Percentiles rank a stretch among this genome's conserved stretches.
phyloP scores from a whole-genome alignment of 2,113 vertebrate species.

The Capricornis sumatraensis region DNA sequence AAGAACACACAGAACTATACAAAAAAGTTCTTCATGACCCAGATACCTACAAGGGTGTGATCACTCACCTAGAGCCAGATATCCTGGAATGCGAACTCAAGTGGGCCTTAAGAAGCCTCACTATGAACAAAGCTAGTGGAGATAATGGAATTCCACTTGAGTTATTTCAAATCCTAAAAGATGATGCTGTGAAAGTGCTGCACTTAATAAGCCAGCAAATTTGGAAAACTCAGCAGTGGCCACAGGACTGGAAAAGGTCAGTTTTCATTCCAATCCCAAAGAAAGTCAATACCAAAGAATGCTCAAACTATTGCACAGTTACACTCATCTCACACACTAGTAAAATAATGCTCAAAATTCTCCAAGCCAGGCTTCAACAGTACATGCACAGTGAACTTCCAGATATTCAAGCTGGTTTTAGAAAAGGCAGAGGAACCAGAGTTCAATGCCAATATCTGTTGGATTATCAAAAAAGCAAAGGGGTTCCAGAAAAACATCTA shows the following conservation, averaged over 20 bases:
- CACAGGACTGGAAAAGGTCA: background rate
- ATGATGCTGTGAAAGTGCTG: background rate
- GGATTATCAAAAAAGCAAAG: background rate
- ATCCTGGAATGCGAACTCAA: background rate
- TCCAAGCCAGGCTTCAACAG: background rate
- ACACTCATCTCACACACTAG: background rate
- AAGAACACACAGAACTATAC: background rate
- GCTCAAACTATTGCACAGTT: background rate
- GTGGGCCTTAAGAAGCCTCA: background rate
- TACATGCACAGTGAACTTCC: background rate
- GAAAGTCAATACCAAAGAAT: background rate
- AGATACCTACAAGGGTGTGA: background rate
- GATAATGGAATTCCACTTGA: background rate
- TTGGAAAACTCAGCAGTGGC: background rate
- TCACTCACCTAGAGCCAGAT: background rate
- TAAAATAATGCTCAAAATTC: background rate
- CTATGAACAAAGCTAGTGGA: background rate
- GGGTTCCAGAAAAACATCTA: background rate
- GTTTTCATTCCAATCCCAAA: background rate
- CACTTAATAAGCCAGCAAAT: background rate
- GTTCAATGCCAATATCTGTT: background rate
- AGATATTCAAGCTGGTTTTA: background rate
- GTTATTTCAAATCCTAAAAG: background rate
- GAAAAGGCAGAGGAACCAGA: background rate
- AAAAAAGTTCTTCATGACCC: background rate